These are phyloP conservation scores for Pseudorhiza aurosa DNA, from an alignment of 30 jellyfish, hydroid and myxozoan genomes.

Conservation along the genomic window DNA sequence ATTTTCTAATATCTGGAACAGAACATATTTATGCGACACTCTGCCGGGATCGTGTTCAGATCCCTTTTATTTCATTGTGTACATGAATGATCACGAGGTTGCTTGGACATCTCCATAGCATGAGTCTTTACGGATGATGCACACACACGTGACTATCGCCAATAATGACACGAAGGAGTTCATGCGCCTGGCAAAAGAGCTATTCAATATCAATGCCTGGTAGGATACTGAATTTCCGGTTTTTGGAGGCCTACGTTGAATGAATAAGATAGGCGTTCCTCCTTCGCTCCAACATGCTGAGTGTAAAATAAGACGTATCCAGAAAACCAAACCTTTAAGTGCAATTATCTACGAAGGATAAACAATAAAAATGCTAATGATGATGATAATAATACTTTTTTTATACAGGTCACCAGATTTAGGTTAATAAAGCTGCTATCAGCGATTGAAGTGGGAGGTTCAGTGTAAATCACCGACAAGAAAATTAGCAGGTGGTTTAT, in stretches of 20 bases:
- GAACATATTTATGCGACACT: neutral
- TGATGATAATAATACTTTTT: no score
- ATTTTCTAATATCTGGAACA: neutral
- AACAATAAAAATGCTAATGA: no score
- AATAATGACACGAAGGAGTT: neutral
- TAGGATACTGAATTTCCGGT: neutral
- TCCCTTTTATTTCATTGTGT: neutral
- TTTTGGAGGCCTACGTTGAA: neutral
- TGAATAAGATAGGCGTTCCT: neutral
- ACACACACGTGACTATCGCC: neutral
- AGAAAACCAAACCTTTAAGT: constrained; percentile 29
- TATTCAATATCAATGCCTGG: constrained; percentile 4
- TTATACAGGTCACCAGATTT: no score
- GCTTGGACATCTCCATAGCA: neutral
- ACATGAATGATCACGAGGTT: neutral
- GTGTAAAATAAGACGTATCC: constrained; percentile 21
- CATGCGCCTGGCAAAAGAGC: constrained; percentile 1
- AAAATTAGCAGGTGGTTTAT: constrained; percentile 49
- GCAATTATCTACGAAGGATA: constrained; percentile 31
- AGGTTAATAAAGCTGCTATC: no score
- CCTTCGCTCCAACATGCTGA: constrained; percentile 29
- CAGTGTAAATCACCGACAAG: constrained; percentile 33
- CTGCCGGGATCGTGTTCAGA: neutral
- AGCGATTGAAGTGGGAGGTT: constrained; percentile 43
- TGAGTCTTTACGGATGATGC: neutral